phyloP scores from a whole-genome alignment of 23 tunicate genomes.

The Styela plicata region DNA sequence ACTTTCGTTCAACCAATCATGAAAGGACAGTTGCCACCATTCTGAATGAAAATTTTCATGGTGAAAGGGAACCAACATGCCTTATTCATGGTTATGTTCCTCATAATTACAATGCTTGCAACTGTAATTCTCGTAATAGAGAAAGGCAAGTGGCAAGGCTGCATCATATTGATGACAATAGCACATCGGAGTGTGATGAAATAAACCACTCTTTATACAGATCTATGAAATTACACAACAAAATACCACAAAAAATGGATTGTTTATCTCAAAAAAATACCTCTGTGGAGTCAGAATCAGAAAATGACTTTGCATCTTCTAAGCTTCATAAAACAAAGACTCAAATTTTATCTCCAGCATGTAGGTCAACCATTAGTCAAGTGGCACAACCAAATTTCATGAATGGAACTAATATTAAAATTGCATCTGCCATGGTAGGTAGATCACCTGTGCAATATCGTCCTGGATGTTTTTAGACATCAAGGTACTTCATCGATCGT shows the following conservation, averaged over 20 bases:
- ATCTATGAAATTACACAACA: too few species aligned
- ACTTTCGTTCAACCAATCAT: neutral
- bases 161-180: neutral
- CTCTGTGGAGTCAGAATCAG: neutral
- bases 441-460: neutral
- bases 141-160: neutral
- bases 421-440: neutral
- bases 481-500: slow-evolving; percentile 7
- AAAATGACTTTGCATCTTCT: too few species aligned
- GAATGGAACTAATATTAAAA: too few species aligned
- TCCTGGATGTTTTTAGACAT: neutral
- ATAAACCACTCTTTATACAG: too few species aligned
- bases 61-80: neutral
- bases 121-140: neutral
- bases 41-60: neutral
- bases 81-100: neutral
- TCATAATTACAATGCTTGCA: neutral
- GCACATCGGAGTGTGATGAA: neutral
- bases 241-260: too few species aligned
- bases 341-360: too few species aligned
- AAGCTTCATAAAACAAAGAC: too few species aligned
- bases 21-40: neutral
- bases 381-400: too few species aligned
- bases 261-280: neutral
- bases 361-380: too few species aligned